Evolutionary conservation across 2,888 invertebrate species (phyloP), one percentile per base, ranked within the genome.

Genomic region (Eristalis pertinax): DNA sequence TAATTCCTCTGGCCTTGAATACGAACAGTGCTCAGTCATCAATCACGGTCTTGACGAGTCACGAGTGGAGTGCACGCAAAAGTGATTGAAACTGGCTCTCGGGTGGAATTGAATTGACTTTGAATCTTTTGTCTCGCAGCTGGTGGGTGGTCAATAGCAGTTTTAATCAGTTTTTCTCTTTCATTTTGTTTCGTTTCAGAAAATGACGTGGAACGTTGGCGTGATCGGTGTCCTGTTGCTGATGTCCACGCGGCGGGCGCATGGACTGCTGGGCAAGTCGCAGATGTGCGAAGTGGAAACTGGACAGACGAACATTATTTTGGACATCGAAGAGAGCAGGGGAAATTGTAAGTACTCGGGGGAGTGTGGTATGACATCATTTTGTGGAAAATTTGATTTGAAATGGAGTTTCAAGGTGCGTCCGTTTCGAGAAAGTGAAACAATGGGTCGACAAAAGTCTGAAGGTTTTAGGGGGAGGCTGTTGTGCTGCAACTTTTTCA

Each of bases 291-390:
- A 97, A 93, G 96, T 97, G 90, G 97, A 97, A 94, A 96, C 96
- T 80, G 97, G 97, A 50, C 96, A 97, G 91, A 96, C 97, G 43
- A 98, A 97, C 92, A 97, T 98, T 89, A 97, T 98, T 91, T 94
- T 98, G 90, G 98, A 98, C 92, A 97, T 98, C 89, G 97, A 97
- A 93, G 98, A 98, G 93, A 98, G 98, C 92, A 94, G 96, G 93
- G 97, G 96, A 89, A 94, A 95, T 90, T 96, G 98, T 98, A 94
- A 97, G 97, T 96, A 90, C n/a, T 7, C 4, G 41, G 1, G 13
- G 11, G 41, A 8, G 2, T 26, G 38, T 38, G 43, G 4, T 5
- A 4, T 15, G 43, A n/a, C 7, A n/a, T 50, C n/a, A 15, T 43
- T 43, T n/a, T 5, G 50, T 19, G 2, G 5, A 7, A 19, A 19